Base-by-base conservation (phyloP, 2,888 invertebrate species). In the Blastobasis lacticolella region DNA sequence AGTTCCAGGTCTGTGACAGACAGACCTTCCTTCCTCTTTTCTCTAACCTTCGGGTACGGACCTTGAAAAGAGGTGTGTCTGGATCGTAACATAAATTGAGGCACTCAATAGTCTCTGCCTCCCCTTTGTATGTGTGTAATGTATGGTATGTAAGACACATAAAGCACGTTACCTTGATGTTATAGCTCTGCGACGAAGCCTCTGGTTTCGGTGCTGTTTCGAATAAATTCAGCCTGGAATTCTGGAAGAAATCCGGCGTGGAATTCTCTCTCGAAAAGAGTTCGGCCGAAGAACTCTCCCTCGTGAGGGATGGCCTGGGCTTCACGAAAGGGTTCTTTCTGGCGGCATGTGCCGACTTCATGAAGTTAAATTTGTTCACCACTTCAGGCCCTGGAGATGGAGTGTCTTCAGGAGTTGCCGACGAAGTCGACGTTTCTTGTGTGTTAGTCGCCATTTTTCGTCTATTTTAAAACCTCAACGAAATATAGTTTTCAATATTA, bases 171-270 rank as follows among this genome's bases (percentile, higher is more conserved):
- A 86, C 86, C 83, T 81, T 79, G 8, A 63, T 67, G 59, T 71
- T 78, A 49, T 73, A 71, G 10, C 42, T n/a, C 9, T 49, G 36
- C 23, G 47, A 4, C 4, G 51, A 49, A 42, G 56, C 60, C 63
- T 87, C 87, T 23, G 85, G 85, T 49, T 83, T 85, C 0, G 87
- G 83, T 0, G 78, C 64, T 0, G 86, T 81, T 40, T 88, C 88
- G 46, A 88, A 88, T 7, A 88, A 60, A 56, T 88, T 88, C 45
- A 87, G 54, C 44, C 85, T 72, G 1, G 88, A 88, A 53, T 71
- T 87, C 57, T 88, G 87, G 56, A 87, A 88, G 60, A 88, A 78
- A 50, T 88, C 86, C 5, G 74, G 69, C 58, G 72, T 86, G 1
- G 86, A 88, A 49, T 81, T 86, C 47, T 87, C 81, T 44, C 82